Conservation (phyloP, 2,797 vertebrate genomes). For the Pseudopleuronectes americanus region DNA sequence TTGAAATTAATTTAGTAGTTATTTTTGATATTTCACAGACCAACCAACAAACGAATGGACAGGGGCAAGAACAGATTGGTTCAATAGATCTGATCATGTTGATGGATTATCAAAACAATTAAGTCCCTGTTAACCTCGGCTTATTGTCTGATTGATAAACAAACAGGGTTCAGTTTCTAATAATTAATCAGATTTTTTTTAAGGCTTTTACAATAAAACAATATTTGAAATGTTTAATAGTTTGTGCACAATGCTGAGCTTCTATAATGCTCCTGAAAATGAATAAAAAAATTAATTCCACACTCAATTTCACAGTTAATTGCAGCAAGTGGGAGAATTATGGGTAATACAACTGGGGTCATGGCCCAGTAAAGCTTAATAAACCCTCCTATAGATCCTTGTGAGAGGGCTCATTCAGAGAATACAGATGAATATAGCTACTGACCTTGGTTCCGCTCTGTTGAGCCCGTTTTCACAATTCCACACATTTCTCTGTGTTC, state of each 20-base stretch:
- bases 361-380: constrained; percentile 48
- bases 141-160: too few species aligned
- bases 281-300: constrained; percentile 31
- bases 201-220: not conserved
- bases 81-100: not conserved
- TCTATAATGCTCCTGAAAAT: constrained; percentile 20
- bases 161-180: not conserved
- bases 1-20: too few species aligned
- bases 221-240: not conserved
- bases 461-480: constrained; percentile 28
- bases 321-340: constrained; percentile 35
- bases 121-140: not conserved
- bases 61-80: not conserved
- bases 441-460: constrained; percentile 33
- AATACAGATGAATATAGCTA: constrained; percentile 39
- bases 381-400: constrained; percentile 23
- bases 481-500: constrained; percentile 34
- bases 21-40: too few species aligned
- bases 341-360: constrained; percentile 30
- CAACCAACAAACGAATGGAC: too few species aligned
- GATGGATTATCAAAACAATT: not conserved
- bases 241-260: not conserved
- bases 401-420: constrained; percentile 17
- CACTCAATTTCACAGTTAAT: constrained; percentile 48
- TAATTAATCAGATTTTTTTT: not conserved